A percentile compares a stretch with the other conserved stretches of the same genome.
Conservation (phyloP, 1,140 invertebrate species). For the Manduca sexta region DNA sequence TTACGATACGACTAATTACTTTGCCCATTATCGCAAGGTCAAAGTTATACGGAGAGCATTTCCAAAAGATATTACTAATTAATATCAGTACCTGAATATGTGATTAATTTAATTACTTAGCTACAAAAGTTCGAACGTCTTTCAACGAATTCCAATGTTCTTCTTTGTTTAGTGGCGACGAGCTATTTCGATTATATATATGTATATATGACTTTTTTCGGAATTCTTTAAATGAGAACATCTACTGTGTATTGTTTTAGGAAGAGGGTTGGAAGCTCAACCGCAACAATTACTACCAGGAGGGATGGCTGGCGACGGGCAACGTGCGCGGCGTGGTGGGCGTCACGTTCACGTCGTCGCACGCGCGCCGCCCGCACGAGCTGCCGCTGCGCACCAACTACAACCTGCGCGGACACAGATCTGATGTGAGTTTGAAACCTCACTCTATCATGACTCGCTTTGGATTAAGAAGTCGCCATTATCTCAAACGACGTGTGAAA, state of each 20-base stretch:
- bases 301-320: constrained; percentile 98
- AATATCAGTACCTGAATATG: no score
- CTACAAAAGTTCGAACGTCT: no score
- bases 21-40: constrained; percentile 3
- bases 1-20: background rate
- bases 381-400: constrained; percentile 95
- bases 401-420: constrained; percentile 96
- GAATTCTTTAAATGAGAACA: background rate
- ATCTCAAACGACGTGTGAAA: no score
- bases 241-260: constrained; percentile 60
- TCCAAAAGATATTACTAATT: no score
- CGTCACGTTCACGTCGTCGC: constrained; percentile 95
- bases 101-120: no score
- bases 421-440: constrained; percentile 80
- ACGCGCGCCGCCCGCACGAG: constrained; percentile 87
- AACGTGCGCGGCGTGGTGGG: constrained; percentile 96
- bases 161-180: no score
- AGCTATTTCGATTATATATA: no score
- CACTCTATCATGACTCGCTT: no score
- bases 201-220: no score
- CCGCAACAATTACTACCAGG: constrained; percentile 96
- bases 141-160: no score
- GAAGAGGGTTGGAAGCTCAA: constrained; percentile 95
- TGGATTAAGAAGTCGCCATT: no score
- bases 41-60: no score